Base-by-base conservation (phyloP, 1,140 invertebrate genomes). In the Anastrepha ludens region DNA sequence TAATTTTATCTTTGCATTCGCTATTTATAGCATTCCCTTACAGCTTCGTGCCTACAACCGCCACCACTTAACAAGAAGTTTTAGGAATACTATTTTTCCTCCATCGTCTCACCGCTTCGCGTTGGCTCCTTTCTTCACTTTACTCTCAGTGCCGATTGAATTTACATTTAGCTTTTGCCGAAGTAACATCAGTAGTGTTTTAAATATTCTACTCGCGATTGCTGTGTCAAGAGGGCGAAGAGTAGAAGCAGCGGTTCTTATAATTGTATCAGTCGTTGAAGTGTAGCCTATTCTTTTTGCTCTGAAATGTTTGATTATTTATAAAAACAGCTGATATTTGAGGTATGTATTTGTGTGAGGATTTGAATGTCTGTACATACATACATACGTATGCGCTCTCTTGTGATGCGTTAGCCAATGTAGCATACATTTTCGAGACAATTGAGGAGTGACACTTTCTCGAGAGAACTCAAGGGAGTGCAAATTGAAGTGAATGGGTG, bases 1-100 rank as follows among this genome's bases (percentile, higher is more conserved):
- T 81, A 81, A 81, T 81, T 81, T 81, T 55, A 81, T 74, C 55
- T 81, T 58, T 81, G 9, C 74, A 81, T 81, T 50, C 74, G 20
- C 74, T 81, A 55, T 81, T 81, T 20, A 81, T 81, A 81, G 74
- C 74, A 20, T 55, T 81, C 44, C 50, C 17, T 9, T 20, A 55
- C 17, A 11, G 74, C n/a, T 74, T 41, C 67, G 67, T 44, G 67
- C 67, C 41, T 74, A 41, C 67, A 74, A 17, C 50, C 50, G 3
- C 50, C 11, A 29, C 15, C n/a, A 9, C 15, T 74, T 39, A 70
- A 47, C 39, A 13, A 6, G 39, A 41, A 13, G 11, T 41, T 41
- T 7, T 55, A 13, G 3, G 65, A 6, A 29, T 29, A 29, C 20
- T 65, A 29, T 65, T 8, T 29, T 7, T 29, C 11, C 64, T 65